Evolutionary conservation across 2,888 invertebrate genomes (phyloP).

Genomic region (Micoletzkya japonica): DNA sequence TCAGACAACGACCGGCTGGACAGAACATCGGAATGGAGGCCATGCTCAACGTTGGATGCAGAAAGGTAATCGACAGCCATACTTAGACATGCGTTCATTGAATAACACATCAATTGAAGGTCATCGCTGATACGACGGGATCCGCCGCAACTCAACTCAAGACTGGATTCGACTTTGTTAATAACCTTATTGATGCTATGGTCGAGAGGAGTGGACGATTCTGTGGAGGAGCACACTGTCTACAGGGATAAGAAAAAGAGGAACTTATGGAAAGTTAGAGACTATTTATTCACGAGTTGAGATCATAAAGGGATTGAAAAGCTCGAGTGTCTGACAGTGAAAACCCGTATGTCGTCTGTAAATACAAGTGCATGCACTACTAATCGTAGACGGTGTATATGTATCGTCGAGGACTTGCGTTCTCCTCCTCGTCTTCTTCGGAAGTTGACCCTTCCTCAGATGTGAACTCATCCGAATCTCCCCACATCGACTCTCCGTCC

Average conservation of each 20-base stretch:
- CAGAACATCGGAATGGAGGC: conserved; percentile 61
- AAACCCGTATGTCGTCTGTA: background rate
- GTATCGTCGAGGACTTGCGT: conserved; percentile 32
- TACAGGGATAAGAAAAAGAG: conserved; percentile 36
- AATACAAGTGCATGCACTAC: background rate
- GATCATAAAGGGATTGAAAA: background rate
- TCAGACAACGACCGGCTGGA: conserved; percentile 56
- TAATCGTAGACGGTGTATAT: conserved; percentile 53
- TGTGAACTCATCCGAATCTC: conserved; percentile 25
- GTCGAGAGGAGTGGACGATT: conserved; percentile 57
- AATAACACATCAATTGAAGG: conserved; percentile 29
- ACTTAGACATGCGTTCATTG: background rate
- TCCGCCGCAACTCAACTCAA: conserved; percentile 58
- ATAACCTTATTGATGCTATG: conserved; percentile 63
- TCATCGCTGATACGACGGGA: conserved; percentile 61
- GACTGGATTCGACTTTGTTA: conserved; percentile 64
- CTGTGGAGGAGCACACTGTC: conserved; percentile 59
- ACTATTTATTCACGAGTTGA: background rate
- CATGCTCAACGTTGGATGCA: conserved; percentile 61
- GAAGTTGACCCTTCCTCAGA: background rate
- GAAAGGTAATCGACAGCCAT: conserved; percentile 45
- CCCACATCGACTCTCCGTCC: conserved; percentile 17
- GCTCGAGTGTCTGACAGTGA: background rate
- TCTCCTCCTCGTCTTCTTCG: conserved; percentile 11
- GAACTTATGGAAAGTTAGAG: background rate